These are phyloP conservation scores for Cryptophagus acutangulus DNA, from an alignment of 2,888 invertebrate species.

Conservation along the genomic window DNA sequence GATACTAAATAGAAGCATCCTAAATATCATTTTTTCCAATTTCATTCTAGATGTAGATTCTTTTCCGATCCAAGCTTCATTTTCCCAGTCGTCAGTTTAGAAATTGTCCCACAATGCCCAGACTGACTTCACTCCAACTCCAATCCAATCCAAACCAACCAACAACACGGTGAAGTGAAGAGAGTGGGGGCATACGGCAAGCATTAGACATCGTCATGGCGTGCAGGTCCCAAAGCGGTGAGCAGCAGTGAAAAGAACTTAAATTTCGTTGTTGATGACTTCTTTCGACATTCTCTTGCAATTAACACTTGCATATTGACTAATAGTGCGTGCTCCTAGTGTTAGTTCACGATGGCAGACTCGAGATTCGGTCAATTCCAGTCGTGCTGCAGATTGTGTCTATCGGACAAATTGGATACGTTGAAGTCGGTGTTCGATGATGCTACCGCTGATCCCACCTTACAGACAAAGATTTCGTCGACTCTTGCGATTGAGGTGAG, in stretches of 20 bases:
- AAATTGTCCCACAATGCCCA: no score
- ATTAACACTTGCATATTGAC: no score
- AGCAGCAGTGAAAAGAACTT: no score
- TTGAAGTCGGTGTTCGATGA: constrained; percentile 43
- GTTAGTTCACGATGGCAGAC: constrained; percentile 19
- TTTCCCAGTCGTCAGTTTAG: no score
- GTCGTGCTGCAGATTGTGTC: constrained; percentile 45
- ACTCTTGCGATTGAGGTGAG: constrained; percentile 65
- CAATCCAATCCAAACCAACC: no score
- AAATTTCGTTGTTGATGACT: no score
- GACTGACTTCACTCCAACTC: no score
- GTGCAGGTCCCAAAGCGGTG: constrained; percentile 26
- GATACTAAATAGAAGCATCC: no score
- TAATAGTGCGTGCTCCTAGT: not conserved
- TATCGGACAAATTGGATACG: constrained; percentile 40
- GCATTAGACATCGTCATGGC: constrained; percentile 26
- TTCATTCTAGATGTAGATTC: no score
- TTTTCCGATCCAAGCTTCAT: no score
- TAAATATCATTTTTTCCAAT: no score
- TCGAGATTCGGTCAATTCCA: constrained; percentile 33
- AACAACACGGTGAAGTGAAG: constrained; percentile 31
- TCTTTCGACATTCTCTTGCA: no score
- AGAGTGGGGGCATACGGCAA: constrained; percentile 17
- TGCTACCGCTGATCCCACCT: constrained; percentile 38
- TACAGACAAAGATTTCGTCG: constrained; percentile 61